A percentile compares a stretch with the other conserved stretches of the same genome.
Evolutionary conservation across 2,888 invertebrate species (phyloP).

Genomic region (Laspeyria flexula): DNA sequence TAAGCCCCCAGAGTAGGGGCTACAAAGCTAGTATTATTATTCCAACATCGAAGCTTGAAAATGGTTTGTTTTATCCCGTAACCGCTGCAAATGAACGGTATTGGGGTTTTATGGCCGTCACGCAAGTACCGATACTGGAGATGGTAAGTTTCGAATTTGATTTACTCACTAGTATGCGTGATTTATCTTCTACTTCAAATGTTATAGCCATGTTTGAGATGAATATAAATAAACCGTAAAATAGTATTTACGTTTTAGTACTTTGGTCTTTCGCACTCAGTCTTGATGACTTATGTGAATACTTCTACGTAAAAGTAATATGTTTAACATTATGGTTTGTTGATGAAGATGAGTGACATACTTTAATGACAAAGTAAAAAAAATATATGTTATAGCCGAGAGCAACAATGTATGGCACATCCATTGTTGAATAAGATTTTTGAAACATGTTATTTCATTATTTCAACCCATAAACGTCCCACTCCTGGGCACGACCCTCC

Average conservation of each 20-base stretch:
- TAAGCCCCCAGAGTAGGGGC: constrained; percentile 11
- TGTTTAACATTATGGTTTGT: too few relatives aligned
- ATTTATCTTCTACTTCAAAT: constrained; percentile 1
- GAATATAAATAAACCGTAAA: neutral
- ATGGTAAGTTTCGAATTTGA: constrained; percentile 1
- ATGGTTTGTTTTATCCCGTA: constrained; percentile 18
- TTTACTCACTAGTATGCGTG: neutral
- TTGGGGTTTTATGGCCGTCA: constrained; percentile 13
- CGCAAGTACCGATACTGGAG: neutral
- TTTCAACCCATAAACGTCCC: too few relatives aligned
- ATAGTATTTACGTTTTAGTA: neutral
- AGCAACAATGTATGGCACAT: too few relatives aligned
- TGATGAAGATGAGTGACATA: too few relatives aligned
- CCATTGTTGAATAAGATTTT: too few relatives aligned
- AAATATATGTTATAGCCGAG: too few relatives aligned
- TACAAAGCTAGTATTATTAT: constrained; percentile 27
- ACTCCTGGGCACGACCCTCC: too few relatives aligned
- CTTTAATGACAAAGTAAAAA: too few relatives aligned
- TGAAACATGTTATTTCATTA: too few relatives aligned
- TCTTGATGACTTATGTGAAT: too few relatives aligned
- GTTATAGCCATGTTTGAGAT: neutral
- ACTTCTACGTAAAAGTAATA: too few relatives aligned
- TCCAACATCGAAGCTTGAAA: constrained; percentile 14
- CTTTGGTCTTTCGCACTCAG: neutral
- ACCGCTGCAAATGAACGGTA: constrained; percentile 8